Base-by-base conservation (phyloP, 2,888 invertebrate genomes). In the Nudaria mundana region DNA sequence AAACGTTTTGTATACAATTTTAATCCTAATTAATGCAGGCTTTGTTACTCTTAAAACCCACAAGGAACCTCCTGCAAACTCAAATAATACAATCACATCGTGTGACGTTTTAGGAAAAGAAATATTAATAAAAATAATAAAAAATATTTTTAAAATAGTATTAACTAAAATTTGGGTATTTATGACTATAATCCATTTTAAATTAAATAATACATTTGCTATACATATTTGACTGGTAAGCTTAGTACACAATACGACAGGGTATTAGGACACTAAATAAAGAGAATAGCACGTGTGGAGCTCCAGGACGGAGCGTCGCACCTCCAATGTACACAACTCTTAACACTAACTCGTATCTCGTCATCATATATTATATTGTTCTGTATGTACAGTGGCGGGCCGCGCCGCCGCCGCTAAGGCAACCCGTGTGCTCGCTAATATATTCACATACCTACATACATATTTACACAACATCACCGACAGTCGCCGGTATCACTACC, bases 101-200 rank as follows among this genome's bases (percentile, higher is more conserved):
- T 79, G 87, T 82, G 85, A 84, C 82, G 84, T 69, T 77, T 76
- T 66, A 80, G 74, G 71, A 75, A 73, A 59, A 70, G 63, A 70
- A n/a, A 72, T 65, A 69, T 71, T 63, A 70, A 76, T 73, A 66
- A 67, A 73, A 62, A 71, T 70, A 75, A 73, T 72, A 72, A 76
- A 76, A 70, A 72, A 71, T 67, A 71, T 64, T 69, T 74, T 71
- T 76, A 76, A 76, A 78, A 81, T 77, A 84, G 71, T 73, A 82
- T 83, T 81, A 84, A 84, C 87, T 87, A 88, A 87, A n/a, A 87
- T 88, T 88, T 87, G 87, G 87, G 85, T 88, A 81, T 82, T 87
- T 81, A 87, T 88, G 87, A 88, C 87, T 88, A 87, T 81, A 81
- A 82, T 81, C 79, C 78, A 81, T 76, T 75, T 84, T 84, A 85